phyloP scores from a whole-genome alignment of 1,140 invertebrate species.

The Acarapis woodi region DNA sequence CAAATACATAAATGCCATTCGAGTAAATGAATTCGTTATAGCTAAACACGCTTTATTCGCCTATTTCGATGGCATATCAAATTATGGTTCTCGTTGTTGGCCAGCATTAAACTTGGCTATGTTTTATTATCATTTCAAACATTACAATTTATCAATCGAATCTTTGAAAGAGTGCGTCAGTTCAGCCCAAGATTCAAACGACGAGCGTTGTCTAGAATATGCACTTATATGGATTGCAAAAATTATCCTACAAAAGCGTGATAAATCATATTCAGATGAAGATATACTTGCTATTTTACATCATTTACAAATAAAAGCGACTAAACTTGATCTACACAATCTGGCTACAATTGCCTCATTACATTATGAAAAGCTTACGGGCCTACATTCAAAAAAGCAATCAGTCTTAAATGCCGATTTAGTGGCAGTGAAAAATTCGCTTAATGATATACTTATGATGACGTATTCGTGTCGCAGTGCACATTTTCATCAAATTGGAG shows the following conservation, averaged over 20 bases:
- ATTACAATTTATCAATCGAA: slow-evolving; percentile 7
- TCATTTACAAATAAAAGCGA: neutral
- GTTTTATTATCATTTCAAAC: slow-evolving; percentile 7
- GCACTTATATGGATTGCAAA: slow-evolving; percentile 7
- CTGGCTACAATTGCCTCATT: neutral
- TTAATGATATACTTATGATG: slow-evolving; percentile 9
- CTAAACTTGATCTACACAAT: neutral
- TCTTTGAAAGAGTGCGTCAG: slow-evolving; percentile 8
- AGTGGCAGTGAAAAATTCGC: slow-evolving; percentile 7
- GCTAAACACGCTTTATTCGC: slow-evolving; percentile 7
- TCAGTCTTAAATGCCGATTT: neutral
- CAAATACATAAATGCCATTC: slow-evolving; percentile 8
- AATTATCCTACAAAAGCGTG: slow-evolving; percentile 1
- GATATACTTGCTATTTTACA: slow-evolving; percentile 5
- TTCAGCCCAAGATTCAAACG: slow-evolving; percentile 8
- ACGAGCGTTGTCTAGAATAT: slow-evolving; percentile 9
- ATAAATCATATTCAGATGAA: slow-evolving; percentile 1
- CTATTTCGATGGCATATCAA: slow-evolving; percentile 9
- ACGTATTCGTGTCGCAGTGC: slow-evolving; percentile 5
- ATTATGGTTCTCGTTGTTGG: slow-evolving; percentile 6
- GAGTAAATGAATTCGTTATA: slow-evolving; percentile 8
- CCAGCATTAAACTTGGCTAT: slow-evolving; percentile 9
- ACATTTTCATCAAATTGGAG: slow-evolving; percentile 6
- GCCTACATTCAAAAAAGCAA: neutral
- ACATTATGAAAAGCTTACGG: slow-evolving; percentile 1